These are phyloP conservation scores for Pogonomyrmex barbatus DNA, from an alignment of 1,140 invertebrate species.

Conservation along the genomic window DNA sequence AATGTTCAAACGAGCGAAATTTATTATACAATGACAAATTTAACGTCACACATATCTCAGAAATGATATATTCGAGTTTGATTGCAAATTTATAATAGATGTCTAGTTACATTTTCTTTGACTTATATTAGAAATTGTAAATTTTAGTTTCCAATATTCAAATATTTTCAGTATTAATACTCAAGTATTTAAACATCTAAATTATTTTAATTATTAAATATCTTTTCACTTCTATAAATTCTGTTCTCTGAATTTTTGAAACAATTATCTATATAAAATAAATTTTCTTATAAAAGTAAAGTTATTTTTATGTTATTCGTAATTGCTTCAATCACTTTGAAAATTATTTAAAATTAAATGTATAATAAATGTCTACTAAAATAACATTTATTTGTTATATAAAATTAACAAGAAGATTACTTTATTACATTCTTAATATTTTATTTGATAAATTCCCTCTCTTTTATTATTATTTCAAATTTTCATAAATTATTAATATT, in stretches of 20 bases:
- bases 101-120: neutral
- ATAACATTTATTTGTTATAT: neutral
- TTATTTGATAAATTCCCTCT: neutral
- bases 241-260: neutral
- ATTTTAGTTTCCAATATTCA: neutral
- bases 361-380: neutral
- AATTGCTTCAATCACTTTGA: neutral
- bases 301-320: neutral
- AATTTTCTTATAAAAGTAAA: neutral
- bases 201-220: conserved; percentile 5
- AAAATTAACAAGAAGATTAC: neutral
- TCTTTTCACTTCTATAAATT: neutral
- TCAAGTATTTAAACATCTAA: neutral
- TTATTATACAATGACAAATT: conserved; percentile 11
- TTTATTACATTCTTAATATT: neutral
- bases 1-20: conserved; percentile 28
- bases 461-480: neutral
- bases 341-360: neutral
- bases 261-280: neutral
- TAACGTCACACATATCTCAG: neutral
- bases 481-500: neutral
- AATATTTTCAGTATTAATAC: conserved; percentile 9
- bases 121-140: neutral
- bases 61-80: neutral
- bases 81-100: neutral